Conservation (phyloP, 2,888 invertebrate species). For the Plemyria rubiginata region DNA sequence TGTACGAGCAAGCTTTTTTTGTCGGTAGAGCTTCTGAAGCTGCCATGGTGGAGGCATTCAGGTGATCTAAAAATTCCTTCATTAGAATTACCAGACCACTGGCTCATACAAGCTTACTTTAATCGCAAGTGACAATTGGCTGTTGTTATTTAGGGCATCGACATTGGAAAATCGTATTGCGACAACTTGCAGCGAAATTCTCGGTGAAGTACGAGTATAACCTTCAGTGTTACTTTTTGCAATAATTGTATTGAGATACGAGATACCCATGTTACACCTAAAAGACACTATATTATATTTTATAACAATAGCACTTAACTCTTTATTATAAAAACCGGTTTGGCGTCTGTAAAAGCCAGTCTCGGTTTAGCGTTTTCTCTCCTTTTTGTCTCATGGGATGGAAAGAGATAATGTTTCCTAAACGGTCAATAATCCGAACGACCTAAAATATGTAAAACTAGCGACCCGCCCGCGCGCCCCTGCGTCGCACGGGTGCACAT, state of each 20-base stretch:
- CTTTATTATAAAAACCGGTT: background rate
- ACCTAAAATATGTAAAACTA: too few relatives aligned
- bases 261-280: background rate
- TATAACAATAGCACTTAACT: background rate
- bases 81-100: too few relatives aligned
- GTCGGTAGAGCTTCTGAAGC: too few relatives aligned
- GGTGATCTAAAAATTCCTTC: too few relatives aligned
- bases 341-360: background rate
- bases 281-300: background rate
- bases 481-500: too few relatives aligned
- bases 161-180: constrained; percentile 17
- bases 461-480: too few relatives aligned
- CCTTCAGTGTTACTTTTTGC: constrained; percentile 17
- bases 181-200: constrained; percentile 10
- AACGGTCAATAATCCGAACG: too few relatives aligned
- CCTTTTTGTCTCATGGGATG: background rate
- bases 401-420: background rate
- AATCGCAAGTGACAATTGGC: background rate
- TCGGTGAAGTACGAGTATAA: constrained; percentile 17
- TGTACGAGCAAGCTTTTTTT: too few relatives aligned
- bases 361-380: background rate
- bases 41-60: too few relatives aligned
- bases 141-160: constrained; percentile 15
- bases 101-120: too few relatives aligned
- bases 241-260: constrained; percentile 1